A percentile compares a stretch with the other conserved stretches of the same genome.
Conservation (phyloP, 2,797 vertebrate species). For the Glyptemys insculpta region DNA sequence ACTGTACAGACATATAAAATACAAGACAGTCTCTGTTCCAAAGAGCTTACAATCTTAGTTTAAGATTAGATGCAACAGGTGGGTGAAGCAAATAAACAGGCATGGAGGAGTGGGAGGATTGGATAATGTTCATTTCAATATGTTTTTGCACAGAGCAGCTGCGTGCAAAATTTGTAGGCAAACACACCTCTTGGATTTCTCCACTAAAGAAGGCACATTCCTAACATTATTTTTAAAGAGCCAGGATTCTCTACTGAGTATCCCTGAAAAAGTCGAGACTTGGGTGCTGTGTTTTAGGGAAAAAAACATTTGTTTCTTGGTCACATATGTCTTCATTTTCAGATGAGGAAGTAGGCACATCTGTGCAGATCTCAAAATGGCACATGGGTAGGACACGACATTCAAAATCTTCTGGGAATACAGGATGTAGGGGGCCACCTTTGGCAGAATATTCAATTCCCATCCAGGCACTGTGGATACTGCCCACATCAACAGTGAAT, state of each 20-base stretch:
- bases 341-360: conserved; percentile 31
- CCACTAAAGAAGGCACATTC: not conserved
- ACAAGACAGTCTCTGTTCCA: not conserved
- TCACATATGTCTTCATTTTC: not conserved
- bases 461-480: conserved; percentile 37
- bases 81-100: not conserved
- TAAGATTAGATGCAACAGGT: not conserved
- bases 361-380: conserved; percentile 40
- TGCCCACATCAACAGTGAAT: conserved; percentile 39
- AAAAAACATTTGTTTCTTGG: not conserved
- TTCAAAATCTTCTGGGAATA: conserved; percentile 57
- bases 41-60: not conserved
- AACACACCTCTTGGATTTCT: not conserved
- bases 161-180: not conserved
- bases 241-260: not conserved
- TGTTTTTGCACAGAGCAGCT: not conserved
- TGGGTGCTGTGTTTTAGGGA: not conserved
- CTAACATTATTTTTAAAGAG: not conserved
- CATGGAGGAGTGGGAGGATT: not conserved
- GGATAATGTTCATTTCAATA: not conserved
- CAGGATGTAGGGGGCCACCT: conserved; percentile 57
- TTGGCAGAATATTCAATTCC: conserved; percentile 61
- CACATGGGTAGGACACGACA: conserved; percentile 44
- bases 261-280: not conserved
- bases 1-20: not conserved